Base-by-base conservation (phyloP, 2,797 vertebrate genomes). In the Epinephelus awoara region DNA sequence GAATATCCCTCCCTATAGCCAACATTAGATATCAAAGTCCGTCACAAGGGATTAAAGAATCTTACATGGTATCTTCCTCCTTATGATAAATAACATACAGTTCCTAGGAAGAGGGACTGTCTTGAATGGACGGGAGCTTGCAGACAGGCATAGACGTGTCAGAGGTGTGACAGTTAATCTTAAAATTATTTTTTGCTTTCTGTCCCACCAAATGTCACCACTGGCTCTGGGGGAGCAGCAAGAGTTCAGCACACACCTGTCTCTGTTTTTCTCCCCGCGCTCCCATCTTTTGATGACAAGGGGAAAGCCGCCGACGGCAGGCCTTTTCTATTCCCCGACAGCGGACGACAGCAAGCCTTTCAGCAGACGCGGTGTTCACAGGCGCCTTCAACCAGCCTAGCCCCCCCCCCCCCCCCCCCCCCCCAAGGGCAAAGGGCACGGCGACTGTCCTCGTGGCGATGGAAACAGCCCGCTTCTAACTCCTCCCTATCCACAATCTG, bases 221-320 rank as follows among this genome's bases (percentile, higher is more conserved):
- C 69, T 46, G 76, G 80, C 88, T 89, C 82, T 1, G 7, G 74
- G 88, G 88, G 72, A 84, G 82, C 75, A 44, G 80, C 21, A 42
- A 88, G 80, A 90, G 90, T 91, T 92, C 87, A 85, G 81, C 69
- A 11, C 79, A 78, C 85, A 92, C 90, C 90, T 91, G 88, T 91
- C 89, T 82, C 66, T 84, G 79, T 84, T 87, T 86, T 83, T 67
- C 77, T 74, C 66, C 46, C 84, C 2, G 27, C 27, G 40, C 75
- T 72, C 72, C 71, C 62, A 61, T 88, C 89, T 88, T 91, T 87
- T 81, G 68, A 91, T 84, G 88, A 86, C 80, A 77, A 84, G 67
- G 65, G 75, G 61, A 69, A 75, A 77, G 72, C 79, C 34, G 44
- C 38, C 21, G 54, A 86, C 76, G 50, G 81, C 64, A 0, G 77